Base-by-base conservation (phyloP, 2,113 vertebrate genomes). In the Heterochromis multidens region DNA sequence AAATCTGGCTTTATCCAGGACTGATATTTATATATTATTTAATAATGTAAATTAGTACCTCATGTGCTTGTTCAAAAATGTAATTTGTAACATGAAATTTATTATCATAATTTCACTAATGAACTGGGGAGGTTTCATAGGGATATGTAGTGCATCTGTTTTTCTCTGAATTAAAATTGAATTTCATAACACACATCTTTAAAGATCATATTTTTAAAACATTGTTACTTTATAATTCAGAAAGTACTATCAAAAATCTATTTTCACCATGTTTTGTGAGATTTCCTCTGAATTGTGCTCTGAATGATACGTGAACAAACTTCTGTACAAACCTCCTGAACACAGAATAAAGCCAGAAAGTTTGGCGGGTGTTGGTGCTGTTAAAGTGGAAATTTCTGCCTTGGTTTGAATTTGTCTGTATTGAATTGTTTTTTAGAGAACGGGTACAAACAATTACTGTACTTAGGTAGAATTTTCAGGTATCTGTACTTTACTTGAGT, bases 171-270 rank as follows among this genome's bases (percentile, higher is more conserved):
- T 43, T 3, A 43, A 49, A 70, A 70, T 70, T 6, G 43, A 3
- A 70, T 70, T 46, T 43, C 1, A 0, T 25, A 67, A 65, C 23
- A 25, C 62, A 43, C 2, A 6, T 2, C n/a, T 67, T 67, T 67
- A 43, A 67, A 67, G 35, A 35, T 40, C 62, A 67, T 9, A 40
- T 25, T 65, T 13, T 67, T 0, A n/a, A 46, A 40, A 40, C n/a
- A n/a, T n/a, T n/a, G 43, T 46, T 17, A 49, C 2, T 49, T 49
- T 16, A 17, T 17, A 6, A 4, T 17, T 17, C 46, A 11, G 0
- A 27, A 17, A 70, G 7, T 70, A 43, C n/a, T 2, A 46, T 43
- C 40, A 65, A 65, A 25, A 40, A 40, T 9, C 37, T 5, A 9
- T 37, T 40, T 40, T 9, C 37, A 40, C 9, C 9, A 40, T 40